Percentiles rank a stretch among this genome's conserved stretches.
Evolutionary conservation across 1,140 invertebrate species (phyloP).

Genomic region (Sinella curviseta): DNA sequence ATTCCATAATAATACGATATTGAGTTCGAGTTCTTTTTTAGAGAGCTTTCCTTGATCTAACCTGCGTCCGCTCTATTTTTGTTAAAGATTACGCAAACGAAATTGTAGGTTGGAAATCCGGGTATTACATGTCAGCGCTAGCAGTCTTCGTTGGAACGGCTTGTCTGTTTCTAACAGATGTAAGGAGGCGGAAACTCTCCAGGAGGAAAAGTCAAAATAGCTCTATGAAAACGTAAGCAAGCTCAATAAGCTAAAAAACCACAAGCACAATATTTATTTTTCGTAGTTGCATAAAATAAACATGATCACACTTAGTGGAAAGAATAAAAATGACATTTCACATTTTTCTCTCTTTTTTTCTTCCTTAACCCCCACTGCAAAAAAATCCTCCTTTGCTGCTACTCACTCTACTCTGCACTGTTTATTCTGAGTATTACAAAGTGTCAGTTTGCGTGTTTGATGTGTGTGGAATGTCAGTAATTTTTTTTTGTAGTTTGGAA

Average conservation of each 20-base stretch:
- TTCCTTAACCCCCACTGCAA: too few relatives aligned
- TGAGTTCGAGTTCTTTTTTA: too few relatives aligned
- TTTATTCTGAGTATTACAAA: too few relatives aligned
- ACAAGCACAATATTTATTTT: neutral
- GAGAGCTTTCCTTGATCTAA: too few relatives aligned
- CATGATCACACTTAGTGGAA: neutral
- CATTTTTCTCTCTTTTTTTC: neutral
- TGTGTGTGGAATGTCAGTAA: neutral
- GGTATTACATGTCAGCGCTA: slow-evolving; percentile 78
- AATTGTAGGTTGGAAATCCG: slow-evolving; percentile 66
- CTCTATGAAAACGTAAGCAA: slow-evolving; percentile 50
- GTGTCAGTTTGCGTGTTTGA: too few relatives aligned
- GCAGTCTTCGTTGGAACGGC: slow-evolving; percentile 74
- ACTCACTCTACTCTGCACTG: too few relatives aligned
- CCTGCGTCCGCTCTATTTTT: too few relatives aligned
- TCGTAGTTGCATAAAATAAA: neutral
- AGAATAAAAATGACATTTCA: neutral
- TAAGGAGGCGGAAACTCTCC: slow-evolving; percentile 68
- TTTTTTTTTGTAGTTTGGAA: neutral
- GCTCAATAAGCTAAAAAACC: too few relatives aligned
- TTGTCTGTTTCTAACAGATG: slow-evolving; percentile 75
- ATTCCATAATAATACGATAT: too few relatives aligned
- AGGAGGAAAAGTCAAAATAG: slow-evolving; percentile 46
- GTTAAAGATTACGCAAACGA: slow-evolving; percentile 74
- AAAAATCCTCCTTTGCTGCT: too few relatives aligned